Conservation (phyloP, 2,888 invertebrate genomes). For the Lottia scabra region DNA sequence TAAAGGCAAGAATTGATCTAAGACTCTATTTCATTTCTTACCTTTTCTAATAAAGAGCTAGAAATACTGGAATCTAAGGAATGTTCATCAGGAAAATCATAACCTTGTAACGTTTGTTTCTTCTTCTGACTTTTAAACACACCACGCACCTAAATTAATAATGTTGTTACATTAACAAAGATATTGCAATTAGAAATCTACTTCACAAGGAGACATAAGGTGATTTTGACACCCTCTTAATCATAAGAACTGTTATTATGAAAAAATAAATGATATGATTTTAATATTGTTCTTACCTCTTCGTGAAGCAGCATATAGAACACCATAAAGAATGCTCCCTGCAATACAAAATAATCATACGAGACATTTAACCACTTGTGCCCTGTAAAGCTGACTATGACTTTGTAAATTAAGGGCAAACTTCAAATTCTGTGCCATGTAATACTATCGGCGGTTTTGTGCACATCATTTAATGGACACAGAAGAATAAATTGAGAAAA, state of each 20-base stretch:
- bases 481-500: no score
- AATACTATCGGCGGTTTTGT: no score
- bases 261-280: not conserved
- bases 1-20: no score
- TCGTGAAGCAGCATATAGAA: conserved; percentile 69
- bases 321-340: conserved; percentile 69
- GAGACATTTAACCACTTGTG: not conserved
- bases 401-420: no score
- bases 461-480: no score
- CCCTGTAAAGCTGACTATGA: no score
- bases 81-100: conserved; percentile 49
- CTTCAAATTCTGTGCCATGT: no score
- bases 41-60: conserved; percentile 25
- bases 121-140: conserved; percentile 56
- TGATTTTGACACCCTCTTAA: not conserved
- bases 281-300: conserved; percentile 58
- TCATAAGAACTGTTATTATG: no score
- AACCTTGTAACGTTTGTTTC: conserved; percentile 57
- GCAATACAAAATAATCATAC: conserved; percentile 33
- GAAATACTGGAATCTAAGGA: conserved; percentile 52
- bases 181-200: no score
- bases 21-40: not conserved
- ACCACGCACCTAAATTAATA: conserved; percentile 39
- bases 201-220: no score
- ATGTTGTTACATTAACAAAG: no score